Conservation (phyloP, 2,113 vertebrate genomes). For the Percopsis transmontana region DNA sequence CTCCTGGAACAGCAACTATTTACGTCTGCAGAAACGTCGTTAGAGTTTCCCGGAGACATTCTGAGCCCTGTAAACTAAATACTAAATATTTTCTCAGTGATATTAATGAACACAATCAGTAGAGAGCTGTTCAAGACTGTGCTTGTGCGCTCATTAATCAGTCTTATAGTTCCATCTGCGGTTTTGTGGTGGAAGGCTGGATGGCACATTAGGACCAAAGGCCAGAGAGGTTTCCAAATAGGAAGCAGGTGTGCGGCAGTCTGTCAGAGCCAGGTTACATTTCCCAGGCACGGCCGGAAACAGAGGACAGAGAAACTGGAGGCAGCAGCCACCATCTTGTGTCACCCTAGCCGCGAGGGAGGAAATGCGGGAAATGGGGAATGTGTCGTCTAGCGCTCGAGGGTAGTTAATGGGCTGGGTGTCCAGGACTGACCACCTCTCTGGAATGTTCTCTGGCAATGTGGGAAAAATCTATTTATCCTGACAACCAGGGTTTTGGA, state of each 20-base stretch:
- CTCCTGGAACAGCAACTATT: slow-evolving; percentile 24
- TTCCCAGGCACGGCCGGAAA: slow-evolving; percentile 73
- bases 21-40: background rate
- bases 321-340: slow-evolving; percentile 68
- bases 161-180: slow-evolving; percentile 22
- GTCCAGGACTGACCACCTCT: slow-evolving; percentile 58
- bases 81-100: slow-evolving; percentile 4
- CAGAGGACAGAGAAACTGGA: slow-evolving; percentile 57
- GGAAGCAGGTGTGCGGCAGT: slow-evolving; percentile 66
- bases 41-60: background rate
- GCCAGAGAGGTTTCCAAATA: slow-evolving; percentile 55
- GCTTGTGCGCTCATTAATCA: slow-evolving; percentile 32
- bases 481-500: slow-evolving; percentile 48
- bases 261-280: slow-evolving; percentile 67
- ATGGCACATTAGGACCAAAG: slow-evolving; percentile 57
- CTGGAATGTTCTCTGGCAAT: slow-evolving; percentile 54
- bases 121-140: slow-evolving; percentile 38
- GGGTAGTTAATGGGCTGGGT: slow-evolving; percentile 69
- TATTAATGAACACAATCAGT: slow-evolving; percentile 26
- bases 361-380: slow-evolving; percentile 67
- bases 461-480: slow-evolving; percentile 28
- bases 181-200: slow-evolving; percentile 31
- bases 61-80: slow-evolving; percentile 6
- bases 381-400: slow-evolving; percentile 58
- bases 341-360: slow-evolving; percentile 64